Percentiles rank a stretch among this genome's conserved stretches.
Conservation (phyloP, 2,113 vertebrate genomes). For the Piprites chloris region DNA sequence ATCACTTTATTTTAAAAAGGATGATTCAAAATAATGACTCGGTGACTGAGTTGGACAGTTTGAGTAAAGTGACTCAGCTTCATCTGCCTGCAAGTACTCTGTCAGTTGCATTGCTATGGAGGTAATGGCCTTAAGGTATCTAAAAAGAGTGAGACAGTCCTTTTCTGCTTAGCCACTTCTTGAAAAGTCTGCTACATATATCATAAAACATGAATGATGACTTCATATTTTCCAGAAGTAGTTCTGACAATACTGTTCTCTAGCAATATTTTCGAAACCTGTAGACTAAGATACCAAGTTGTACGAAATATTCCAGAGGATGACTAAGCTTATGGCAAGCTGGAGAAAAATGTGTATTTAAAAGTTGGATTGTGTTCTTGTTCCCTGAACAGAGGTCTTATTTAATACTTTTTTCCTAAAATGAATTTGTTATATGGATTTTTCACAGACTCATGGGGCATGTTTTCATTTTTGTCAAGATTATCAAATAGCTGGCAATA, state of each 20-base stretch:
- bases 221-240: not conserved
- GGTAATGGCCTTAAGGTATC: not conserved
- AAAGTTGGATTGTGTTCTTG: not conserved
- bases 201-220: not conserved
- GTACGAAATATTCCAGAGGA: constrained; percentile 26
- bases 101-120: not conserved
- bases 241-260: constrained; percentile 14
- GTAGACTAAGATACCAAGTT: constrained; percentile 1
- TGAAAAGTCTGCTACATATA: not conserved
- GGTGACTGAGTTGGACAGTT: not conserved
- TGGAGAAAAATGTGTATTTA: not conserved
- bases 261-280: constrained; percentile 43
- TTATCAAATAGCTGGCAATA: constrained; percentile 58
- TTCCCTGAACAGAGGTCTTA: not conserved
- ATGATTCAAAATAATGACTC: not conserved
- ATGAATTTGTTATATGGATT: not conserved
- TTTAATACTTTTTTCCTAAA: constrained; percentile 5
- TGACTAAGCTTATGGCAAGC: constrained; percentile 54
- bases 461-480: constrained; percentile 56
- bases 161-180: not conserved
- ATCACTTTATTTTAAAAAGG: not conserved
- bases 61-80: not conserved
- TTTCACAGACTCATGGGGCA: not conserved
- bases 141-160: not conserved
- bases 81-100: not conserved